phyloP scores from a whole-genome alignment of 30 jellyfish, hydroid and myxozoan genomes.

The Nemopilema nomurai region DNA sequence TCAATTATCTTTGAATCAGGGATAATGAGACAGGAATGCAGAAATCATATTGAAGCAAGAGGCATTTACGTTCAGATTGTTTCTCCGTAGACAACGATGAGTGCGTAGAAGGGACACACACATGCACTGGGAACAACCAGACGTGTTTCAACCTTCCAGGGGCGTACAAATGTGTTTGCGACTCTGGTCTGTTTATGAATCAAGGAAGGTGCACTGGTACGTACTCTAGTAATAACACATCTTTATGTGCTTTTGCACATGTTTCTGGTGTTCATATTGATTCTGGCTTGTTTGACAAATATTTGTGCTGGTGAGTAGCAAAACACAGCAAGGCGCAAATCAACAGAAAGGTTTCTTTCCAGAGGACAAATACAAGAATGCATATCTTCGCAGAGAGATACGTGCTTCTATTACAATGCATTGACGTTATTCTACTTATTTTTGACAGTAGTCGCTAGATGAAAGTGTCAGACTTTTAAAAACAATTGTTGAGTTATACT shows the following conservation, averaged over 20 bases:
- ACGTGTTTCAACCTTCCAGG: conserved; percentile 50
- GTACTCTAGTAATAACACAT: background rate
- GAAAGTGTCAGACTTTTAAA: no score
- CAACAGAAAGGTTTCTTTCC: background rate
- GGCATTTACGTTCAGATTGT: background rate
- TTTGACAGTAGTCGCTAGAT: no score
- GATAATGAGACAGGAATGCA: background rate
- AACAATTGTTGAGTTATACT: no score
- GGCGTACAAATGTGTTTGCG: conserved; percentile 52
- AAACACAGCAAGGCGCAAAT: background rate
- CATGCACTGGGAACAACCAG: conserved; percentile 36
- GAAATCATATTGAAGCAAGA: background rate
- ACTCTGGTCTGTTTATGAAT: conserved; percentile 15
- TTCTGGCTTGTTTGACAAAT: background rate
- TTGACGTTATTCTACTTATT: no score
- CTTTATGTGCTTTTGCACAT: background rate
- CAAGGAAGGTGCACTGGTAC: conserved; percentile 53
- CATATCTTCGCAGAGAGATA: no score
- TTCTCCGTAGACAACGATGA: conserved; percentile 18
- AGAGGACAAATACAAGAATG: no score
- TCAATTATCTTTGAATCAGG: background rate
- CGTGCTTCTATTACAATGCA: no score
- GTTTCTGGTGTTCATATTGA: background rate
- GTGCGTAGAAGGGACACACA: conserved; percentile 18
- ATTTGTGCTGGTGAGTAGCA: background rate